A percentile compares a stretch with the other conserved stretches of the same genome.
Evolutionary conservation across 1,140 invertebrate genomes (phyloP).

Genomic region (Drosophila athabasca): DNA sequence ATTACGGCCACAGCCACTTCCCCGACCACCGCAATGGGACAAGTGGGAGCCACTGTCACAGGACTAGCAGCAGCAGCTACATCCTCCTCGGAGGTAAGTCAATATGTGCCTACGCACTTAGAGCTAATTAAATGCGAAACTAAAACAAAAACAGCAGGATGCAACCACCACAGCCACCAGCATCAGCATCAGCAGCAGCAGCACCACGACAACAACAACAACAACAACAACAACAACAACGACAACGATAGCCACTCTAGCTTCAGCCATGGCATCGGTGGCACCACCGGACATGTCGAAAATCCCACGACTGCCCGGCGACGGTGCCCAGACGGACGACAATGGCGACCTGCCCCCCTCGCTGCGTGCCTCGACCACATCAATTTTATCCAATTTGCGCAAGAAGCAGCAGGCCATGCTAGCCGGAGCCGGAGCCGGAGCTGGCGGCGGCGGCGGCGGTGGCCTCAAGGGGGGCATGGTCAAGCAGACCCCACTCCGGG

Average conservation of each 20-base stretch:
- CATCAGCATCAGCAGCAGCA: conserved; percentile 5
- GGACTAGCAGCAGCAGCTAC: conserved; percentile 12
- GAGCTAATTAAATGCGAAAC: conserved; percentile 70
- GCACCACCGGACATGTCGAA: conserved; percentile 73
- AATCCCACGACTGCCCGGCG: conserved; percentile 84
- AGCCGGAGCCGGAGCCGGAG: conserved; percentile 33
- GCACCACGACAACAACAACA: background rate
- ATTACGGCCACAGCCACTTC: conserved; percentile 51
- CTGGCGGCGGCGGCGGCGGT: background rate
- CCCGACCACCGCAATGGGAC: conserved; percentile 1
- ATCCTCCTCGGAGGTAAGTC: conserved; percentile 57
- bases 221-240: conserved; percentile 12
- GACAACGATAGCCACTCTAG: conserved; percentile 38
- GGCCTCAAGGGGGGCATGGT: conserved; percentile 18
- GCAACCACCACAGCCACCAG: conserved; percentile 14
- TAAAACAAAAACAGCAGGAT: conserved; percentile 71
- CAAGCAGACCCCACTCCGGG: conserved; percentile 74
- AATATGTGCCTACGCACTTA: conserved; percentile 60
- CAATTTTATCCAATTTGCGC: conserved; percentile 75
- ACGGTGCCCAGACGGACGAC: conserved; percentile 83
- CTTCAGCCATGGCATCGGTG: background rate
- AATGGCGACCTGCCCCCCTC: conserved; percentile 66
- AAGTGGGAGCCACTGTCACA: background rate
- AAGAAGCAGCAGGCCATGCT: conserved; percentile 68
- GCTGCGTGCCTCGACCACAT: conserved; percentile 70